Conservation (phyloP, 2,113 vertebrate species). For the Sceloporus undulatus region DNA sequence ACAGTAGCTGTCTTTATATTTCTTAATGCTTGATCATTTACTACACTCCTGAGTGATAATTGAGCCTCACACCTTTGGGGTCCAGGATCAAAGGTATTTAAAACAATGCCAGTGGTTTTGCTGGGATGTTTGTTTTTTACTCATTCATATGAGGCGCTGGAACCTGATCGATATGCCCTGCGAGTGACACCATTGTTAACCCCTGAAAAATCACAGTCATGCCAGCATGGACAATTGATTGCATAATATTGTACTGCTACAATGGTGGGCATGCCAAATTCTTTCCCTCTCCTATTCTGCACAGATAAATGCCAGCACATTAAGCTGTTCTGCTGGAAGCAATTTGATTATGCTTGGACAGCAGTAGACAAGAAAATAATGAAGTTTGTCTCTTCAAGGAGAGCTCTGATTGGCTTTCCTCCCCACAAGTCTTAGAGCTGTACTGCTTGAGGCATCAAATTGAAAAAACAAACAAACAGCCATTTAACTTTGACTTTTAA, state of each 20-base stretch:
- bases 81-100: background rate
- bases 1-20: no score
- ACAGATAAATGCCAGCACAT: fast-evolving
- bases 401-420: constrained; percentile 20
- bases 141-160: background rate
- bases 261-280: fast-evolving
- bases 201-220: background rate
- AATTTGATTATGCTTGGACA: background rate
- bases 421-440: background rate
- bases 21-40: no score
- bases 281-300: fast-evolving
- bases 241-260: fast-evolving
- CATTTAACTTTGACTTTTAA: constrained; percentile 1
- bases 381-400: background rate
- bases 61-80: no score
- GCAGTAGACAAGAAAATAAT: background rate
- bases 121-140: no score
- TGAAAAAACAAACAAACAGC: background rate
- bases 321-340: constrained; percentile 8
- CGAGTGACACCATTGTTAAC: background rate
- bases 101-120: background rate
- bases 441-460: constrained; percentile 30
- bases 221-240: fast-evolving
- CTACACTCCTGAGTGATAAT: no score
- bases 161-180: background rate